These are phyloP conservation scores for Drosophila equinoxialis DNA, from an alignment of 1,140 invertebrate species.

Conservation along the genomic window DNA sequence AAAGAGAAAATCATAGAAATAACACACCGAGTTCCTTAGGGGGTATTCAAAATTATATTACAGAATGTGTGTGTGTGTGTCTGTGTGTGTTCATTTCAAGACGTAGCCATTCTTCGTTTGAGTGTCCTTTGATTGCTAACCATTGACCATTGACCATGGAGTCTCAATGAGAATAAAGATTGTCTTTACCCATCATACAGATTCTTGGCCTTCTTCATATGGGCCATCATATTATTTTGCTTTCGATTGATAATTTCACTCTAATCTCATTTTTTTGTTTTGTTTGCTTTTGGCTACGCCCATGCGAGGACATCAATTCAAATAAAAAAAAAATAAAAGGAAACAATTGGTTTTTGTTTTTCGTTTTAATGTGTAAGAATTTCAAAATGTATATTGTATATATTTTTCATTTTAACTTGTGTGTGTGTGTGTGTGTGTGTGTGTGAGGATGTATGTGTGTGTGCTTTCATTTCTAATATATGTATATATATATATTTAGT, in stretches of 20 bases:
- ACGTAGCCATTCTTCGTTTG: no score
- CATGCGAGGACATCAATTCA: slow-evolving; percentile 9
- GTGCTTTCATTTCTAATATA: slow-evolving; percentile 3
- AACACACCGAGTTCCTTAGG: slow-evolving; percentile 19
- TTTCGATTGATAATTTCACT: not conserved
- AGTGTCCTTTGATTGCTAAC: no score
- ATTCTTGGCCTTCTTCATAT: no score
- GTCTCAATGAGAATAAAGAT: no score
- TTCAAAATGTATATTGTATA: slow-evolving; percentile 13
- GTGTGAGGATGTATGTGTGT: slow-evolving; percentile 31
- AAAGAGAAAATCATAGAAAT: slow-evolving; percentile 6
- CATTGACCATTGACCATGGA: no score
- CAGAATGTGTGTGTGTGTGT: no score
- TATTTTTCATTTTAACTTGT: slow-evolving; percentile 9
- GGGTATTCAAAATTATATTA: not conserved
- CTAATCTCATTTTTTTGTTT: not conserved
- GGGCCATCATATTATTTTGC: not conserved
- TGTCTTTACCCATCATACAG: no score
- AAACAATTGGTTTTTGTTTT: slow-evolving; percentile 41
- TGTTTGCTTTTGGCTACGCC: not conserved
- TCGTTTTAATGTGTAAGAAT: slow-evolving; percentile 43
- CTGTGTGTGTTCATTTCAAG: no score
- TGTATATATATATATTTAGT: slow-evolving; percentile 19
- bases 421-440: slow-evolving; percentile 37
- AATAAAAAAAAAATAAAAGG: slow-evolving; percentile 34